Evolutionary conservation across 2,113 vertebrate species (phyloP).

Genomic region (Brienomyrus brachyistius): DNA sequence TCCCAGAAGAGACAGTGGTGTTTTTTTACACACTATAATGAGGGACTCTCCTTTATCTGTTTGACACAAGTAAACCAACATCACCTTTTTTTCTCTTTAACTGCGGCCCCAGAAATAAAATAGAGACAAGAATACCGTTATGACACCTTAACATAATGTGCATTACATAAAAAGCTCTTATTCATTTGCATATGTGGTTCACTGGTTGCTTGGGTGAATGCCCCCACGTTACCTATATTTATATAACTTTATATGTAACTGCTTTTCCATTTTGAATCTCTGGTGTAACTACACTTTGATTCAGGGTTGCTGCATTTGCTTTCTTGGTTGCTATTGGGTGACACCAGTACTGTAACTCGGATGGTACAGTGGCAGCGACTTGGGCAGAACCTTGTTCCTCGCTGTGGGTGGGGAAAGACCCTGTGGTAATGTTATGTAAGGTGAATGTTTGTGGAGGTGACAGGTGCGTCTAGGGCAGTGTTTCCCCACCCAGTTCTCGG

Average conservation of each 20-base stretch:
- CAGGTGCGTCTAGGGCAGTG: conserved; percentile 12
- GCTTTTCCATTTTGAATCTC: neutral
- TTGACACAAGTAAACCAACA: neutral
- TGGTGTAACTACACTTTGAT: neutral
- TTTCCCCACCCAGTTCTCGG: neutral
- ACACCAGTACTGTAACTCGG: neutral
- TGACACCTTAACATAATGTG: neutral
- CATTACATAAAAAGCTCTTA: neutral
- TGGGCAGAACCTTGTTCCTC: neutral
- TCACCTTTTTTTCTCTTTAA: neutral
- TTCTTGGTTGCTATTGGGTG: neutral
- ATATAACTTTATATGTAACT: neutral
- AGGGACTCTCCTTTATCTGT: neutral
- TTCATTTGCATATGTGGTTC: neutral
- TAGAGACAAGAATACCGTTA: neutral
- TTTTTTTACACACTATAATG: neutral
- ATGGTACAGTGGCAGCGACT: neutral
- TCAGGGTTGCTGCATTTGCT: neutral
- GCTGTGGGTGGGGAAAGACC: conserved; percentile 4
- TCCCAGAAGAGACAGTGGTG: neutral
- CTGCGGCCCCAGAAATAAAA: neutral
- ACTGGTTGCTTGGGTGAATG: neutral
- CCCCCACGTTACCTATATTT: neutral
- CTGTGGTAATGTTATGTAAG: neutral
- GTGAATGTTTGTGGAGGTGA: conserved; percentile 27